Evolutionary conservation across 2,888 invertebrate genomes (phyloP).

Genomic region (Sesia apiformis): DNA sequence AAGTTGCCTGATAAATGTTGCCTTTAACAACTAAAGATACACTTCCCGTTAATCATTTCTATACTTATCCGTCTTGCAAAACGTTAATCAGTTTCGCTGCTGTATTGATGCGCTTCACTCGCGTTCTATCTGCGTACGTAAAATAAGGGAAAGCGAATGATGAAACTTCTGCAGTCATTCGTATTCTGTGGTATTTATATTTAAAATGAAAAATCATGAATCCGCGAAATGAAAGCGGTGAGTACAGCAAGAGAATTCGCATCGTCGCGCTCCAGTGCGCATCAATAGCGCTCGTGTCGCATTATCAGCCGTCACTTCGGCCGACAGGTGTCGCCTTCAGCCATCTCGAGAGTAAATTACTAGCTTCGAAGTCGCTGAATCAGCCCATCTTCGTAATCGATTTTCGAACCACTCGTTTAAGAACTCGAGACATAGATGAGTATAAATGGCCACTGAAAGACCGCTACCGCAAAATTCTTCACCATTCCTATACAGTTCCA

Average conservation of each 20-base stretch:
- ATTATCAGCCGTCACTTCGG: constrained; percentile 69
- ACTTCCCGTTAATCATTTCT: neutral
- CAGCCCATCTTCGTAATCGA: constrained; percentile 65
- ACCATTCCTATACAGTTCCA: neutral
- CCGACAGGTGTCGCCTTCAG: constrained; percentile 74
- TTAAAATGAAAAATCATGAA: neutral
- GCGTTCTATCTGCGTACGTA: too few species aligned
- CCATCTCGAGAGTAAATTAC: constrained; percentile 73
- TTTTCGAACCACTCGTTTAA: constrained; percentile 53
- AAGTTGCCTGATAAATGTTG: constrained; percentile 55
- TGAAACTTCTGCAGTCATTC: too few species aligned
- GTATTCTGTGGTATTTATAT: too few species aligned
- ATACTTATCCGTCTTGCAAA: neutral
- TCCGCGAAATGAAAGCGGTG: constrained; percentile 10
- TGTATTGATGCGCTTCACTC: too few species aligned
- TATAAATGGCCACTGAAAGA: neutral
- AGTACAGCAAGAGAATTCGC: constrained; percentile 24
- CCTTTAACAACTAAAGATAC: constrained; percentile 20
- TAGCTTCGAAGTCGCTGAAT: constrained; percentile 68
- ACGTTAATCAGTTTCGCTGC: neutral
- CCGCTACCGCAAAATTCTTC: neutral
- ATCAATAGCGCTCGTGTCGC: constrained; percentile 64
- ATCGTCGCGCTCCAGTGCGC: constrained; percentile 50
- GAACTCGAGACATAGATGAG: constrained; percentile 24
- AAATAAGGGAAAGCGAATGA: too few species aligned